These are phyloP conservation scores for Melipona beecheii DNA, from an alignment of 2,888 invertebrate species.

Conservation along the genomic window DNA sequence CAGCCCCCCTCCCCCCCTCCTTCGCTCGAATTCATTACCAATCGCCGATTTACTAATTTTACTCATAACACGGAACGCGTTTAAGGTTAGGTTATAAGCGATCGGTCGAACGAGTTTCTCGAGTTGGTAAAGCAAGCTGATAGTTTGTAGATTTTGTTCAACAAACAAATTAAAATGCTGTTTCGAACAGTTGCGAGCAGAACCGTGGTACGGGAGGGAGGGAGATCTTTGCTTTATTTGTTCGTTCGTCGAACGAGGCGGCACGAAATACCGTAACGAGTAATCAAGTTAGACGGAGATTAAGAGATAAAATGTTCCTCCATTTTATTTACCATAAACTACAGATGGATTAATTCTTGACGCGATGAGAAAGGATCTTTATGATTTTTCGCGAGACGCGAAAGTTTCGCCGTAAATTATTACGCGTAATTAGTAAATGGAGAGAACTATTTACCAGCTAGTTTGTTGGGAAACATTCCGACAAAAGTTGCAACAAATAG, in stretches of 20 bases:
- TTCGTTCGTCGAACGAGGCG: conserved; percentile 33
- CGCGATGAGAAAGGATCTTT: conserved; percentile 50
- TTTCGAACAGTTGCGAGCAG: conserved; percentile 8
- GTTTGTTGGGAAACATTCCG: neutral
- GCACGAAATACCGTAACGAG: conserved; percentile 54
- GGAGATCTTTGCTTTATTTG: conserved; percentile 30
- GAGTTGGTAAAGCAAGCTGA: too few species aligned
- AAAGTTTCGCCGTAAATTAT: conserved; percentile 49
- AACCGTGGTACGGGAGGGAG: conserved; percentile 14
- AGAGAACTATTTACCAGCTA: neutral
- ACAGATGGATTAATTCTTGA: conserved; percentile 56
- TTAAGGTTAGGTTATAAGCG: neutral
- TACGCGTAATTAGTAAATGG: conserved; percentile 18
- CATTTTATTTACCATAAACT: conserved; percentile 66
- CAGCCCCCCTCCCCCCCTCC: too few species aligned
- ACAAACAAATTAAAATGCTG: conserved; percentile 13
- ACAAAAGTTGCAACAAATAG: neutral
- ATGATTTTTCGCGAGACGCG: conserved; percentile 47
- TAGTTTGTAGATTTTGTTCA: neutral
- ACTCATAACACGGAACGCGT: too few species aligned
- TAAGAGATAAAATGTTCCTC: conserved; percentile 63
- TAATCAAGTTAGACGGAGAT: conserved; percentile 64
- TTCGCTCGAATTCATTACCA: too few species aligned
- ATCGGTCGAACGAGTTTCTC: neutral
- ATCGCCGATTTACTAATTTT: too few species aligned